Base-by-base conservation (phyloP, 2,113 vertebrate species). In the Lutjanus erythropterus region DNA sequence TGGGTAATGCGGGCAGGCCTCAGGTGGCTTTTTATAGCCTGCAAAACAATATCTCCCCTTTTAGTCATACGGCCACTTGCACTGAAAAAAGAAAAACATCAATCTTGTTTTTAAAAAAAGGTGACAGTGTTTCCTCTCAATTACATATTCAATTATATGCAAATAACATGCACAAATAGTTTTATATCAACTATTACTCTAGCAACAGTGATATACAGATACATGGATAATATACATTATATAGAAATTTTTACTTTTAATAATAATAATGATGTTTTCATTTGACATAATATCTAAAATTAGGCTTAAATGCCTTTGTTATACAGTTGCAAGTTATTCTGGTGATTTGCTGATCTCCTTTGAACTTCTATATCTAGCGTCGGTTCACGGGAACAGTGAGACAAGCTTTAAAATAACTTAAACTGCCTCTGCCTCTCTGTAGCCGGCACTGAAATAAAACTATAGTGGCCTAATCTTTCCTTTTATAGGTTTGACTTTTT, bases 1-100 rank as follows among this genome's bases (percentile, higher is more conserved):
- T 96, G 91, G 91, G 88, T 97, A 98, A 97, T 95, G 94, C 92
- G 61, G 83, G 73, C 92, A 89, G 78, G 90, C 85, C 69, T 86
- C 78, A 87, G 80, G 82, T 88, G 67, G 69, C 83, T 94, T 93
- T 94, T 94, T 90, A 94, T 94, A 94, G 90, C 47, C 62, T 27
- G 64, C 71, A 83, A 83, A 78, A 89, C 75, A 89, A 84, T 79
- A 80, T 71, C 64, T 75, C 49, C 27, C 64, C 19, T 16, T 81
- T 88, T 73, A 71, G 39, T 23, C 39, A 14, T 1, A n/a, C 2
- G n/a, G 9, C 37, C 49, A 72, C 61, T 67, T 62, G 8, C 27
- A 37, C 29, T 39, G n/a, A 52, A 23, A 14, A 6, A 31, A 39
- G 15, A 23, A 47, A 35, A 53, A 37, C 6, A 16, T 39, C 1